Base-by-base conservation (phyloP, 2,888 invertebrate species). In the Psylliodes chrysocephalus region DNA sequence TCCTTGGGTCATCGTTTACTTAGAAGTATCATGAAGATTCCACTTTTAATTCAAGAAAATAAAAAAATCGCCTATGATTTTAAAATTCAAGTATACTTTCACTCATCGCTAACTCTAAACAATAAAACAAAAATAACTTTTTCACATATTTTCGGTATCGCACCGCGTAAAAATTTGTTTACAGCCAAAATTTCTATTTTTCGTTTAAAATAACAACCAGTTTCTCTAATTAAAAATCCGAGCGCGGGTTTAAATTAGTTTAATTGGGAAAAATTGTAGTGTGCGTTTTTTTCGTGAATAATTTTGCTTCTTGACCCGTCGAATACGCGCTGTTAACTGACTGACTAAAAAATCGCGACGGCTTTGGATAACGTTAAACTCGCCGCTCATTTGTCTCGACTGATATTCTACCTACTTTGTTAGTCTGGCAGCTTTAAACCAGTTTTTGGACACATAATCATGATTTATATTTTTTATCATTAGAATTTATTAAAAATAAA, bases 281-380 rank as follows among this genome's bases (percentile, higher is more conserved):
- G 2, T 15, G 42, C n/a, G n/a, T 42, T 42, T n/a, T n/a, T n/a
- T 42, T 18, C 17, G 42, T 14, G 18, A 10, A 42, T 18, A 35
- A n/a, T n/a, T 35, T 35, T 1, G 14, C 35, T 33, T 10, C 4
- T 22, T 46, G 30, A n/a, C 30, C 28, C 1, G 25, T 14, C 47
- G 14, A 51, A 6, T 17, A 17, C 49, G 30, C 12, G 25, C 18
- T 51, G 30, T 51, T 25, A 33, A 33, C 49, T 51, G 35, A 35
- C 18, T 17, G 0, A 10, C 30, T 18, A 19, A 51, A 55, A n/a
- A 55, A 55, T 55, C 55, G 55, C 55, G 55, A 46, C 55, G 55
- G 33, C 46, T 54, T 54, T 42, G 53, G 25, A 30, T 54, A 42
- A 42, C 28, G 40, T 17, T 28, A 54, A 42, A 28, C 40, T 28